phyloP scores from a whole-genome alignment of 2,888 invertebrate species.

The Hetaerina titia region DNA sequence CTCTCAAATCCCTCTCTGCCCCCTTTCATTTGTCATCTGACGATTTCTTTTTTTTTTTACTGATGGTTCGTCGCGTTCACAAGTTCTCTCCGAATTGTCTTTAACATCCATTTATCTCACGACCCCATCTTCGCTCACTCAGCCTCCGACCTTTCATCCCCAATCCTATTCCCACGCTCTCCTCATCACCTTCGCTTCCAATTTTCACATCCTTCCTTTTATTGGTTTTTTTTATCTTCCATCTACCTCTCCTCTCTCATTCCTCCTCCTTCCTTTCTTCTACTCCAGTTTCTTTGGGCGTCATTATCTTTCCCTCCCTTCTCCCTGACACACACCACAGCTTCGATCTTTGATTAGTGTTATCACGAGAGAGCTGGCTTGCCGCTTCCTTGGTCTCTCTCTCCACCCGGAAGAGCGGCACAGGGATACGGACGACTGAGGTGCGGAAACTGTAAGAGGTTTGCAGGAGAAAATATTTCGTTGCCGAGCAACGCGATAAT shows the following conservation, averaged over 20 bases:
- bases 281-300: not conserved
- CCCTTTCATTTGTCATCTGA: not conserved
- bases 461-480: not conserved
- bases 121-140: not conserved
- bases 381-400: not conserved
- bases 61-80: not conserved
- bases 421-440: too few relatives aligned
- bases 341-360: not conserved
- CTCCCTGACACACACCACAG: not conserved
- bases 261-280: not conserved
- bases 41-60: not conserved
- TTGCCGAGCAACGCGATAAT: not conserved
- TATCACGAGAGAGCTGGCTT: not conserved
- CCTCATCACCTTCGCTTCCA: not conserved
- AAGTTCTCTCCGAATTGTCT: not conserved
- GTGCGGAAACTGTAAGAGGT: not conserved
- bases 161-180: not conserved
- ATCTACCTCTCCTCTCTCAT: not conserved
- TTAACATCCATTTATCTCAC: not conserved
- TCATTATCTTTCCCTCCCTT: not conserved
- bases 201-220: not conserved
- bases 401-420: not conserved
- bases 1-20: not conserved
- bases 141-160: not conserved
- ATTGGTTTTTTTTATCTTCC: not conserved